Evolutionary conservation across 35 echinoderm and acorn worm genomes (phyloP).

Genomic region (Amphiura filiformis): DNA sequence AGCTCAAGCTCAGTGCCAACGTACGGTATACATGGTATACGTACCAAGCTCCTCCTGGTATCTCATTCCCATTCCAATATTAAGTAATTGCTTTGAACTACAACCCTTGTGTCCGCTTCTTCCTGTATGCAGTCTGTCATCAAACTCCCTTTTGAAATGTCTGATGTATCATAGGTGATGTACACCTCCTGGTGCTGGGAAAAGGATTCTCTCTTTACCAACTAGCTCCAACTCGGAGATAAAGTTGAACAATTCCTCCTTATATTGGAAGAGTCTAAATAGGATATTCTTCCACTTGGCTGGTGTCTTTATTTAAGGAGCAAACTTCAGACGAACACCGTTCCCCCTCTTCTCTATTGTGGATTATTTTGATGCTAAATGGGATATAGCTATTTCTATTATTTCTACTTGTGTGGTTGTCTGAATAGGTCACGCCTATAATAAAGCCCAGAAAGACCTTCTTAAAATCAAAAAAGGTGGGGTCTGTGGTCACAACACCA

Average conservation of each 20-base stretch:
- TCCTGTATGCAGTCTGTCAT: slow-evolving; percentile 41
- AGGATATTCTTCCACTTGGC: background rate
- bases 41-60: no score
- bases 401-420: background rate
- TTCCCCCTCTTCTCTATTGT: background rate
- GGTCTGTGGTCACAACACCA: slow-evolving; percentile 34
- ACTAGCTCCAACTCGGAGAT: no score
- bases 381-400: background rate
- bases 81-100: slow-evolving; percentile 61
- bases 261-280: background rate
- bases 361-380: background rate
- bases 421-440: background rate
- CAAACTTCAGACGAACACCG: background rate
- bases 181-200: background rate
- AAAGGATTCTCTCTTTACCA: background rate
- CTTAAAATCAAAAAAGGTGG: background rate
- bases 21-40: no score
- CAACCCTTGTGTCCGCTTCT: slow-evolving; percentile 66
- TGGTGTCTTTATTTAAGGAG: background rate
- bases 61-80: no score
- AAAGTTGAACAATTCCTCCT: background rate
- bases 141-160: background rate
- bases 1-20: no score
- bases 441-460: background rate
- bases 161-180: background rate